phyloP scores from a whole-genome alignment of 2,113 vertebrate genomes.

The Lycaon pictus region DNA sequence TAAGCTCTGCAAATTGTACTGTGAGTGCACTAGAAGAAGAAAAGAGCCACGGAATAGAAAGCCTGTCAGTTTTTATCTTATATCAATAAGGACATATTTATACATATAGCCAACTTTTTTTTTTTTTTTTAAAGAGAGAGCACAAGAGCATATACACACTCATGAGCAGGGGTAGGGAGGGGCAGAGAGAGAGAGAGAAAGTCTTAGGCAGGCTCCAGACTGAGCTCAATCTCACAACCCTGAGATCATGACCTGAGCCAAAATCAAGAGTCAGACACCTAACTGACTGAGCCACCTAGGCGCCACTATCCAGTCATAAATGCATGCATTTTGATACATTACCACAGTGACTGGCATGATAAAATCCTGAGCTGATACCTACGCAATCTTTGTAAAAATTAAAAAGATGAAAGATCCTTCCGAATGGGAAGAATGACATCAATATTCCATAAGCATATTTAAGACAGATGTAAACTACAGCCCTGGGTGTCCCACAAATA shows the following conservation, averaged over 20 bases:
- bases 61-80: neutral
- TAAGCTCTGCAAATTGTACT: neutral
- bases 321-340: neutral
- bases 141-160: neutral
- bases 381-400: neutral
- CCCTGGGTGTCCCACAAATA: neutral
- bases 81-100: neutral
- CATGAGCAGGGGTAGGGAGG: neutral
- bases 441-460: neutral
- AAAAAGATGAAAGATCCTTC: neutral
- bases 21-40: neutral
- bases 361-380: neutral
- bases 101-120: neutral
- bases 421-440: neutral
- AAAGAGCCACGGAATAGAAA: neutral
- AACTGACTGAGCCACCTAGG: neutral
- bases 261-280: neutral
- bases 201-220: neutral
- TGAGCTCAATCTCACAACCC: neutral
- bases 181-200: neutral
- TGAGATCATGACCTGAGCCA: neutral
- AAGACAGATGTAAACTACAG: neutral
- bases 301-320: neutral
- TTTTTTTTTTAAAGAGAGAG: neutral
- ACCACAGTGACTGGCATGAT: neutral